These are phyloP conservation scores for Nemopilema nomurai DNA, from an alignment of 30 jellyfish, hydroid and myxozoan species.

Conservation along the genomic window DNA sequence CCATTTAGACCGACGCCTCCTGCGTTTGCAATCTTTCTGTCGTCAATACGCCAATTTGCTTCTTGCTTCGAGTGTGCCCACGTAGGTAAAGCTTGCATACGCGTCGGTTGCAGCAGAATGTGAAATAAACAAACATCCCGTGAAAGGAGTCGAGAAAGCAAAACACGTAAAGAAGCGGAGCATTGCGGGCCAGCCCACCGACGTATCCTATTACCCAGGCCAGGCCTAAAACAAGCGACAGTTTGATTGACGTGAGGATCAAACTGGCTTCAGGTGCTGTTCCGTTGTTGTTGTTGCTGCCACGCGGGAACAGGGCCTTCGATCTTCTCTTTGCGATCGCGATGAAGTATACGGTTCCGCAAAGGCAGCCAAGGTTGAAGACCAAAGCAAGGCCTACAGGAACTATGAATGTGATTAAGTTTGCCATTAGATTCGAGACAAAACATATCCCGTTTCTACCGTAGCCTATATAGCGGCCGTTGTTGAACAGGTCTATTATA, in stretches of 20 bases:
- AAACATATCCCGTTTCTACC: conserved; percentile 43
- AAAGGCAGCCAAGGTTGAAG: conserved; percentile 45
- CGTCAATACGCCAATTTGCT: not conserved
- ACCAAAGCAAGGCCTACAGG: conserved; percentile 43
- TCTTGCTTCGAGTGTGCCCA: not conserved
- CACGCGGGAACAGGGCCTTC: conserved; percentile 9
- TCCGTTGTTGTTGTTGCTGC: not conserved
- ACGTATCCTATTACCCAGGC: conserved; percentile 57
- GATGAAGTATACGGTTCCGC: conserved; percentile 27
- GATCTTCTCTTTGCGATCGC: conserved; percentile 29
- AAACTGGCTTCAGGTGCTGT: conserved; percentile 41
- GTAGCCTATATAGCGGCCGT: conserved; percentile 15
- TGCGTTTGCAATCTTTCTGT: not conserved
- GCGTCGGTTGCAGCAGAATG: conserved; percentile 58
- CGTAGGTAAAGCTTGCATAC: conserved; percentile 38
- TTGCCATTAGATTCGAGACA: conserved; percentile 32
- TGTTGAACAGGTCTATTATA: conserved; percentile 11
- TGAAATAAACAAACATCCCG: conserved; percentile 44
- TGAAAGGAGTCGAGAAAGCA: conserved; percentile 47
- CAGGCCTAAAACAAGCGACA: conserved; percentile 37
- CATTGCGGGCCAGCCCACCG: conserved; percentile 23
- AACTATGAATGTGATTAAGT: conserved; percentile 17
- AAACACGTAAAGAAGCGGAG: conserved; percentile 9
- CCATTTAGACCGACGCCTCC: not conserved
- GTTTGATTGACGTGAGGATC: conserved; percentile 42